These are phyloP conservation scores for Blennius ocellaris DNA, from an alignment of 2,113 vertebrate genomes.

Conservation along the genomic window DNA sequence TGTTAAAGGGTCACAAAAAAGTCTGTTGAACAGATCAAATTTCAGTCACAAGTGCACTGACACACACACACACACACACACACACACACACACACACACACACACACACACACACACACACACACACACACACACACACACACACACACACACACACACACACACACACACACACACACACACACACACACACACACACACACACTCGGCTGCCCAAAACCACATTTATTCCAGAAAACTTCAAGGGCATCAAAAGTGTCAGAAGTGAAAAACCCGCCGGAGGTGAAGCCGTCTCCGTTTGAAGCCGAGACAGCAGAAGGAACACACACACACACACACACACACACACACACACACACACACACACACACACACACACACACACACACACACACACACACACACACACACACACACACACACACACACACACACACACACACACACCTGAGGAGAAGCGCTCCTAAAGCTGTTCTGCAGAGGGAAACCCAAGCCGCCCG, in stretches of 20 bases:
- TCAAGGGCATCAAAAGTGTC: slow-evolving; percentile 51
- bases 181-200: slow-evolving; percentile 6
- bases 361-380: slow-evolving; percentile 30
- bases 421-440: slow-evolving; percentile 27
- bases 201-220: slow-evolving; percentile 25
- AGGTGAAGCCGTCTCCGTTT: slow-evolving; percentile 50
- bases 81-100: background rate
- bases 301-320: slow-evolving; percentile 39
- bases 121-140: background rate
- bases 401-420: slow-evolving; percentile 33
- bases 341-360: slow-evolving; percentile 32
- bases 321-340: slow-evolving; percentile 27
- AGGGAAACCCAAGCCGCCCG: slow-evolving; percentile 37
- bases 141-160: slow-evolving; percentile 16
- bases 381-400: slow-evolving; percentile 33
- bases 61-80: background rate
- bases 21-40: slow-evolving; percentile 27
- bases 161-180: slow-evolving; percentile 17
- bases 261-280: slow-evolving; percentile 40
- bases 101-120: background rate
- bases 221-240: slow-evolving; percentile 44
- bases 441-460: background rate
- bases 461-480: slow-evolving; percentile 37
- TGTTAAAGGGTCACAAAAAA: slow-evolving; percentile 32
- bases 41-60: slow-evolving; percentile 18